phyloP scores from a whole-genome alignment of 1,140 invertebrate genomes.

The Chymomyza costata region DNA sequence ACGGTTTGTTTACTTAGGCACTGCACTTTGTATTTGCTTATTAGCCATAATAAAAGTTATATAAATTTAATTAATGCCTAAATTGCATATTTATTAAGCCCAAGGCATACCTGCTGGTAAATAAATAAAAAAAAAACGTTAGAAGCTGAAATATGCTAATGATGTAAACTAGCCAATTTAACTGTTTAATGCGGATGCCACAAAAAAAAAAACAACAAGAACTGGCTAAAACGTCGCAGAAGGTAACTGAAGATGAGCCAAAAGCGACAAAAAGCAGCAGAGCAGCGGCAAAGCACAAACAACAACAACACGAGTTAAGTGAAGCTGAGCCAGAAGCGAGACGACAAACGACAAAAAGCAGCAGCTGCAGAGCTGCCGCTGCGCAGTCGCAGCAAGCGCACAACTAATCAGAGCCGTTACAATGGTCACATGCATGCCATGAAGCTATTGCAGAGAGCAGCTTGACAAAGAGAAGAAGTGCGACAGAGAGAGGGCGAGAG shows the following conservation, averaged over 20 bases:
- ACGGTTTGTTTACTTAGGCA: no score
- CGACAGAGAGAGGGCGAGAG: slow-evolving; percentile 9
- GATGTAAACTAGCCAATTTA: slow-evolving; percentile 71
- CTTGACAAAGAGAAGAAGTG: not conserved
- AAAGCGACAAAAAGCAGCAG: slow-evolving; percentile 33
- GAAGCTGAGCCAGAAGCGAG: no score
- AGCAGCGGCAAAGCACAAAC: not conserved
- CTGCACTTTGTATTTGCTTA: no score
- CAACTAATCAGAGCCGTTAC: slow-evolving; percentile 66
- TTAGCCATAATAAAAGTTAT: no score
- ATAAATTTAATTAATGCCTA: no score
- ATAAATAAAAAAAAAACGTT: slow-evolving; percentile 10
- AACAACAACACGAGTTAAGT: not conserved
- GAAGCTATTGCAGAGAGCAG: slow-evolving; percentile 19
- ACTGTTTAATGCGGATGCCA: slow-evolving; percentile 56
- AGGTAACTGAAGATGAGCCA: slow-evolving; percentile 32
- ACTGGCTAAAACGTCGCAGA: not conserved
- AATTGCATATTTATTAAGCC: slow-evolving; percentile 59
- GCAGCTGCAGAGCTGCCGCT: not conserved
- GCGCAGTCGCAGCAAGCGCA: slow-evolving; percentile 13
- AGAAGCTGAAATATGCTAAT: slow-evolving; percentile 58
- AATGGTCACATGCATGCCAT: slow-evolving; percentile 41
- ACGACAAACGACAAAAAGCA: no score
- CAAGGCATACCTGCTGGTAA: slow-evolving; percentile 8
- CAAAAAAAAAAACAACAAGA: slow-evolving; percentile 21